Conservation (phyloP, 1,140 invertebrate genomes). For the Homalodisca vitripennis region DNA sequence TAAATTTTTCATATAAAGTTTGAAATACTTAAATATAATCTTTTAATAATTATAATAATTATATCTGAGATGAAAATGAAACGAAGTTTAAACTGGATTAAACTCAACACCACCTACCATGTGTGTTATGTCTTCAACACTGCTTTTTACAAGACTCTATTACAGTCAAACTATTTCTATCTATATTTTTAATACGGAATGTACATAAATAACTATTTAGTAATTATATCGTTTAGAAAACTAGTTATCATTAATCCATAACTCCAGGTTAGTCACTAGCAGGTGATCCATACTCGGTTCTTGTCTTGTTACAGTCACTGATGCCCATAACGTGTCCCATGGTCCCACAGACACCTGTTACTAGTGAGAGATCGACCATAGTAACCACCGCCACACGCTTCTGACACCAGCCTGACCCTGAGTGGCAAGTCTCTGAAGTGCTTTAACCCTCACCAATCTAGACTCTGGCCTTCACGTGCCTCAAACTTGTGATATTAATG, state of each 20-base stretch:
- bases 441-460: neutral
- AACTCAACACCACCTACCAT: too few relatives aligned
- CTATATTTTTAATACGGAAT: neutral
- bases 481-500: too few relatives aligned
- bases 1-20: too few relatives aligned
- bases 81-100: too few relatives aligned
- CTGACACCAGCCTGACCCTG: neutral
- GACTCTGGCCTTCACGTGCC: neutral
- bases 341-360: neutral
- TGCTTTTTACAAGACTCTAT: neutral
- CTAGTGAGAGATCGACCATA: neutral
- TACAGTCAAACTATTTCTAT: neutral
- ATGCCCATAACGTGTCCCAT: neutral
- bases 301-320: slow-evolving; percentile 12
- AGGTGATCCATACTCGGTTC: neutral
- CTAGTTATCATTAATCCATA: neutral
- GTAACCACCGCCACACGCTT: neutral
- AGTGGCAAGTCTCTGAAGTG: slow-evolving; percentile 16
- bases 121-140: neutral
- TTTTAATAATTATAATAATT: too few relatives aligned
- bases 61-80: too few relatives aligned
- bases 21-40: too few relatives aligned
- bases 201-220: neutral
- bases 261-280: neutral
- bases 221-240: neutral